Conservation (phyloP, 2,113 vertebrate species). For the Thalassarche chlororhynchos region DNA sequence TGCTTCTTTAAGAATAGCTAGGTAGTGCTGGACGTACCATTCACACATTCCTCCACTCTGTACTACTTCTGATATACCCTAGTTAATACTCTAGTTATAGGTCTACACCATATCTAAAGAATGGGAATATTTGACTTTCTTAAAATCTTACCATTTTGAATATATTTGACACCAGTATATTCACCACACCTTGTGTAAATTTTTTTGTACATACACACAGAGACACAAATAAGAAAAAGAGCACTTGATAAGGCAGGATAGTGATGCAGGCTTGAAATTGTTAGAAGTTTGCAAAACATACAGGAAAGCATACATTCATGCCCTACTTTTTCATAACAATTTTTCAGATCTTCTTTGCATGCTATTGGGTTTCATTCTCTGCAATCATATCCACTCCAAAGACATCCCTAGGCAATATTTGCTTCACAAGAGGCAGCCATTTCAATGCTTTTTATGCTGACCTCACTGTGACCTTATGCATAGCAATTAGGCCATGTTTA, state of each 20-base stretch:
- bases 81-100: neutral
- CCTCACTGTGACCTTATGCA: neutral
- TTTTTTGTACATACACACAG: neutral
- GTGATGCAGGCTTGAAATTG: neutral
- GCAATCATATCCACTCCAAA: neutral
- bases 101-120: neutral
- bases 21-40: neutral
- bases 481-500: neutral
- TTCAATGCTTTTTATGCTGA: neutral
- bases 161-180: neutral
- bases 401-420: neutral
- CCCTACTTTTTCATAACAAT: neutral
- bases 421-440: neutral
- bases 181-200: fast-evolving
- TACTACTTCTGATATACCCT: neutral
- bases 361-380: neutral
- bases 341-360: neutral
- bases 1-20: neutral
- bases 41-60: neutral
- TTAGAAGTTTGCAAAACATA: neutral
- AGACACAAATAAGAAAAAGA: neutral
- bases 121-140: neutral
- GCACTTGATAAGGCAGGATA: neutral
- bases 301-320: neutral
- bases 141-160: neutral